Percentiles rank a stretch among this genome's conserved stretches.
These are phyloP conservation scores for Psylliodes chrysocephalus DNA, from an alignment of 2,888 invertebrate species.

Conservation along the genomic window DNA sequence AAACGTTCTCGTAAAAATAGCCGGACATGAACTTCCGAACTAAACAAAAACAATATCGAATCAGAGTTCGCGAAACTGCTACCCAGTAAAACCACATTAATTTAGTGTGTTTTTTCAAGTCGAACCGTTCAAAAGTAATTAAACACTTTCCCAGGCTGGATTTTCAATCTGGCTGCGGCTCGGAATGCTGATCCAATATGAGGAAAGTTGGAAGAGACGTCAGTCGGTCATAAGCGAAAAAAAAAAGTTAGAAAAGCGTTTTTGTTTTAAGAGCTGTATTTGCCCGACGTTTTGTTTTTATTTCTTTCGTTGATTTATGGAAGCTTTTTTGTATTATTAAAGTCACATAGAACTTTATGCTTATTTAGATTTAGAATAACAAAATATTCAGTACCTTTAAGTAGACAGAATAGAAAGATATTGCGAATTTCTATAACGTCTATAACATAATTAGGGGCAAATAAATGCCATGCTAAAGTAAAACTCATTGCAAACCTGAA, in stretches of 20 bases:
- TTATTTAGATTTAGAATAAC: no score
- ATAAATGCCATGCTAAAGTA: no score
- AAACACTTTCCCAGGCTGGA: background rate
- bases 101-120: slow-evolving; percentile 1
- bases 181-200: slow-evolving; percentile 6
- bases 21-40: background rate
- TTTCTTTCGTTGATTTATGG: no score
- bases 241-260: background rate
- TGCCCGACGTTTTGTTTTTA: no score
- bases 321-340: no score
- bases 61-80: slow-evolving; percentile 5
- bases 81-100: slow-evolving; percentile 1
- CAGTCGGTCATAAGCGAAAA: background rate
- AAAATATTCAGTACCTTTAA: no score
- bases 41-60: background rate
- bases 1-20: no score
- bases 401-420: no score
- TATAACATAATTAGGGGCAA: no score
- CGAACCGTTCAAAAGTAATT: slow-evolving; percentile 12
- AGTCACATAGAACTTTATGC: no score
- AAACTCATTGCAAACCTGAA: no score
- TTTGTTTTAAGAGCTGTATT: background rate
- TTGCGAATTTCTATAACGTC: no score
- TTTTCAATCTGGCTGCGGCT: slow-evolving; percentile 9
- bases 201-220: background rate